Evolutionary conservation across 2,888 invertebrate species (phyloP).

Genomic region (Artemia sinica): DNA sequence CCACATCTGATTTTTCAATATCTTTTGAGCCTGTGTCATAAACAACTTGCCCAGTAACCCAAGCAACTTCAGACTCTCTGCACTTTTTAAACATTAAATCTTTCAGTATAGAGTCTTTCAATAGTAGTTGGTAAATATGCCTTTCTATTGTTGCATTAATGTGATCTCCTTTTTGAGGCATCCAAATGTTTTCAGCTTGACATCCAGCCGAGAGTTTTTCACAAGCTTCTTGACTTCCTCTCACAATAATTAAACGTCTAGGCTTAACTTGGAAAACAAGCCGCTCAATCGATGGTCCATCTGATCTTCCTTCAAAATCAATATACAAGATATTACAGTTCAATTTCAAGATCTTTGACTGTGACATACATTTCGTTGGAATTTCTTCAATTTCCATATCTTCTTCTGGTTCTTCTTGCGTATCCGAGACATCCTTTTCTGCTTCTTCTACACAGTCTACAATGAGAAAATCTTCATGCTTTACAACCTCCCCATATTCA

Average conservation of each 20-base stretch:
- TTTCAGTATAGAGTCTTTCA: constrained; percentile 78
- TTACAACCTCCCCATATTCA: constrained; percentile 89
- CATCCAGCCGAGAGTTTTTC: constrained; percentile 39
- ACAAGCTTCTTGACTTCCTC: constrained; percentile 52
- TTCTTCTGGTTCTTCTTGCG: constrained; percentile 45
- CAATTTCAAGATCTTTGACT: constrained; percentile 53
- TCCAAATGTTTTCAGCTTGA: constrained; percentile 50
- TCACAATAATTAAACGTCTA: constrained; percentile 56
- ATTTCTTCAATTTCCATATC: constrained; percentile 49
- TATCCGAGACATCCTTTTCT: constrained; percentile 48
- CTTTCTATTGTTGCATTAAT: constrained; percentile 94
- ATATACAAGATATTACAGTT: constrained; percentile 79
- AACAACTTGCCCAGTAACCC: constrained; percentile 65
- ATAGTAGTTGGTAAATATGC: constrained; percentile 87
- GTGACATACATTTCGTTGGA: constrained; percentile 72
- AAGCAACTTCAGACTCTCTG: constrained; percentile 81
- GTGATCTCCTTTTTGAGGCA: constrained; percentile 60
- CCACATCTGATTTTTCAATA: constrained; percentile 20
- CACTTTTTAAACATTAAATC: constrained; percentile 65
- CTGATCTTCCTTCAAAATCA: constrained; percentile 76
- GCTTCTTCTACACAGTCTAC: constrained; percentile 49
- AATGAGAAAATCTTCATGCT: constrained; percentile 75
- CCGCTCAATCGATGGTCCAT: constrained; percentile 45
- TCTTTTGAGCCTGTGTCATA: constrained; percentile 21
- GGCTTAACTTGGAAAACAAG: constrained; percentile 65